phyloP scores from a whole-genome alignment of 2,888 invertebrate genomes.

The Campopleginae sp. region DNA sequence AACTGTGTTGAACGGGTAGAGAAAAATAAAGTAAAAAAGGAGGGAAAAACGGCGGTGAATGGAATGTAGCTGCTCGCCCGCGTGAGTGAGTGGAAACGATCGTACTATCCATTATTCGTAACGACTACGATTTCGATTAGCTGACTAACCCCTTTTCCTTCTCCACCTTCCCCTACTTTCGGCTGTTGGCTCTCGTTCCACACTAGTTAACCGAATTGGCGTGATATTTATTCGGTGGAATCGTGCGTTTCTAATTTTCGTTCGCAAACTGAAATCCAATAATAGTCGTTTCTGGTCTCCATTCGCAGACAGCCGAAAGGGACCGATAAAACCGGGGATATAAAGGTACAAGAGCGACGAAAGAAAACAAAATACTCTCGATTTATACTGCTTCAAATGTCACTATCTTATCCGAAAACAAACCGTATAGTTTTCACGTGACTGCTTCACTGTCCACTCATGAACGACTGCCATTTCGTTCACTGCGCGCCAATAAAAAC shows the following conservation, averaged over 20 bases:
- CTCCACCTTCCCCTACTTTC: slow-evolving; percentile 29
- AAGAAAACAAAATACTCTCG: background rate
- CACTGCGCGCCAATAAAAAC: slow-evolving; percentile 38
- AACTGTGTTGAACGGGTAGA: slow-evolving; percentile 50
- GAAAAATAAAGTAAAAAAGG: slow-evolving; percentile 51
- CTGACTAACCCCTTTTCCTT: slow-evolving; percentile 59
- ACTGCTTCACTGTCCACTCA: slow-evolving; percentile 40
- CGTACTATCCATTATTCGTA: slow-evolving; percentile 67
- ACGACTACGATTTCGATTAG: slow-evolving; percentile 74
- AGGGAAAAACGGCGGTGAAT: slow-evolving; percentile 24
- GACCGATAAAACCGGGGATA: background rate
- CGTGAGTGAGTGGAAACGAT: slow-evolving; percentile 66
- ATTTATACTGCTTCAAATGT: background rate
- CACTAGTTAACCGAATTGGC: slow-evolving; percentile 69
- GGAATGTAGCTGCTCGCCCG: slow-evolving; percentile 41
- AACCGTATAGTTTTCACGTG: slow-evolving; percentile 59
- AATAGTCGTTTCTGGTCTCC: slow-evolving; percentile 61
- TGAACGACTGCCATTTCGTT: slow-evolving; percentile 47
- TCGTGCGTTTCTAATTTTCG: slow-evolving; percentile 73
- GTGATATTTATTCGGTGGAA: slow-evolving; percentile 73
- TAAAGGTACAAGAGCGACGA: slow-evolving; percentile 36
- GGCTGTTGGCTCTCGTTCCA: background rate
- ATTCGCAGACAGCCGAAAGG: slow-evolving; percentile 8
- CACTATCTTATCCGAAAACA: slow-evolving; percentile 31
- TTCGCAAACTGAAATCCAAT: slow-evolving; percentile 70